phyloP scores from a whole-genome alignment of 30 jellyfish, hydroid and myxozoan species.

The Hydra vulgaris region DNA sequence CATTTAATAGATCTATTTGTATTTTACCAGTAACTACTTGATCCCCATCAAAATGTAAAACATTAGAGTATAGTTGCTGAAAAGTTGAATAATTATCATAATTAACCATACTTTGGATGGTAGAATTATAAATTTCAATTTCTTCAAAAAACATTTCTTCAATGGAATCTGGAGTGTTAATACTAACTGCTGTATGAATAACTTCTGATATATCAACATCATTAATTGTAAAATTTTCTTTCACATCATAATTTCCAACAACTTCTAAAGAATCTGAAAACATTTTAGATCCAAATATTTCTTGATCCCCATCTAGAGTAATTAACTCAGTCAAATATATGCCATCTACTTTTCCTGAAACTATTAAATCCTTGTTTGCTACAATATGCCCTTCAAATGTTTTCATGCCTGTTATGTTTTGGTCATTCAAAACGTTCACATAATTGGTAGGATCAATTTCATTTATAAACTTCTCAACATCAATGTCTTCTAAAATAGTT shows the following conservation, averaged over 20 bases:
- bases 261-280: slow-evolving; percentile 2
- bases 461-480: slow-evolving; percentile 26
- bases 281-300: slow-evolving; percentile 22
- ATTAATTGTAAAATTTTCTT: slow-evolving; percentile 17
- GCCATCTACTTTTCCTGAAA: slow-evolving; percentile 37
- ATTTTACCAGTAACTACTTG: slow-evolving; percentile 38
- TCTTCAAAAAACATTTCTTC: slow-evolving; percentile 7
- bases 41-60: slow-evolving; percentile 27
- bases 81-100: not conserved
- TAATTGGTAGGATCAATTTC: slow-evolving; percentile 40
- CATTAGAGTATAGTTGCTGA: slow-evolving; percentile 12
- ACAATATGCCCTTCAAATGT: slow-evolving; percentile 10
- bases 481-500: slow-evolving; percentile 4
- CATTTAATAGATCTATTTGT: not conserved
- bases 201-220: slow-evolving; percentile 50
- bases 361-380: not conserved
- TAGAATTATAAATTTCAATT: not conserved
- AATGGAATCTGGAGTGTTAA: slow-evolving; percentile 13
- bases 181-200: slow-evolving; percentile 2
- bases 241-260: slow-evolving; percentile 7
- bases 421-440: slow-evolving; percentile 21
- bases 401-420: slow-evolving; percentile 38
- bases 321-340: slow-evolving; percentile 23
- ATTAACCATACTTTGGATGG: slow-evolving; percentile 8
- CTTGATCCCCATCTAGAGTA: slow-evolving; percentile 17